Evolutionary conservation across 1,140 invertebrate genomes (phyloP), one percentile per base, ranked within the genome.

Genomic region (Eufriesea mexicana): DNA sequence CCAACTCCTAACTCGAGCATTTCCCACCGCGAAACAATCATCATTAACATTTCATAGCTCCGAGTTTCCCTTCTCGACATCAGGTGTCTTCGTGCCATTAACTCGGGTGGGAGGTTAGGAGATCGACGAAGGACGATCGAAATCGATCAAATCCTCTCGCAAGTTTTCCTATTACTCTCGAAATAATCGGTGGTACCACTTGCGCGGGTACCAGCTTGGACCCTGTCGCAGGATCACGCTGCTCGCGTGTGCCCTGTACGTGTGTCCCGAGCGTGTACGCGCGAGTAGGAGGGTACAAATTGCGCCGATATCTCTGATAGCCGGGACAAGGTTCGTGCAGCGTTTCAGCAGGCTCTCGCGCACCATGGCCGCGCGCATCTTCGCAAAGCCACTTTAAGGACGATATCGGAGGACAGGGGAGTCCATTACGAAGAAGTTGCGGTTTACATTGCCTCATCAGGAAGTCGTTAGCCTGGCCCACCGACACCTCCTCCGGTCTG

Each of bases 371-470:
- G n/a, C 59, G 42, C 25, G 51, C 61, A 73, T 45, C 78, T 82
- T 85, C 79, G 79, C 75, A 54, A 79, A 76, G 84, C 80, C 62
- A 79, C 84, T 89, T 89, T 84, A 84, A 77, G 79, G 74, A 70
- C 70, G 88, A 84, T 87, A 84, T 82, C 84, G 83, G 70, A 68
- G 72, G 80, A 90, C 81, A 84, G 84, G 84, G 67, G 83, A 92
- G 92, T 93, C 89, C 90, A 93, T 93, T 93, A 91, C 87, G 90
- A 93, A 90, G 86, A 92, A 92, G 86, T 90, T 92, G 91, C 76
- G 89, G 89, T 86, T 85, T 89, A 84, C 87, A 89, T 90, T 84
- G 91, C 88, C 93, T 93, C 92, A 93, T 93, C 92, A 93, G 91
- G 93, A 93, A 92, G 92, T 94, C 94, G 92, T 94, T 93, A 94